These are phyloP conservation scores for Sesamia inferens DNA, from an alignment of 2,888 invertebrate species.

Conservation along the genomic window DNA sequence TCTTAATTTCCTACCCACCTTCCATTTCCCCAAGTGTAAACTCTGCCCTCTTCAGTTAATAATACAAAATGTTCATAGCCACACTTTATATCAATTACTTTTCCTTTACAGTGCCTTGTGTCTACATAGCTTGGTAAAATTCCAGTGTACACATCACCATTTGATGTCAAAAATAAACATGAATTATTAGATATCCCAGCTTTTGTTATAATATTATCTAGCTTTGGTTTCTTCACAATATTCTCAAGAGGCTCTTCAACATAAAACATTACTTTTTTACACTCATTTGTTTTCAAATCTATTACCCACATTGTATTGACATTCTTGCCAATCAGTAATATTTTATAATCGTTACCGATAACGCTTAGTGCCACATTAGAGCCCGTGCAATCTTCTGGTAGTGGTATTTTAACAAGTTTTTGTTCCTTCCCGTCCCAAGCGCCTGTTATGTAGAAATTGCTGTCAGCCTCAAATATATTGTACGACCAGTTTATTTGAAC, in stretches of 20 bases:
- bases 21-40: conserved; percentile 96
- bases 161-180: conserved; percentile 75
- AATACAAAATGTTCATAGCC: conserved; percentile 95
- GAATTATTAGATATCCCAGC: conserved; percentile 70
- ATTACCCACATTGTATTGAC: conserved; percentile 72
- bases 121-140: conserved; percentile 91
- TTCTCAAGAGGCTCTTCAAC: conserved; percentile 69
- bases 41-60: conserved; percentile 92
- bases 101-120: conserved; percentile 86
- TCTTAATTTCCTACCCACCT: conserved; percentile 88
- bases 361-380: conserved; percentile 64
- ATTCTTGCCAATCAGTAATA: conserved; percentile 71
- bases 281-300: conserved; percentile 66
- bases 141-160: conserved; percentile 86
- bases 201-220: conserved; percentile 70
- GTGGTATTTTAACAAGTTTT: conserved; percentile 68
- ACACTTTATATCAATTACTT: conserved; percentile 91
- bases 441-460: conserved; percentile 77
- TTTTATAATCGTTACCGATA: conserved; percentile 79
- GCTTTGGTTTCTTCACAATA: conserved; percentile 67
- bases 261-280: conserved; percentile 70
- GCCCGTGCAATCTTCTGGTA: conserved; percentile 70
- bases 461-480: conserved; percentile 76
- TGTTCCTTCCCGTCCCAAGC: conserved; percentile 74
- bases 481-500: conserved; percentile 82